These are phyloP conservation scores for Cephalotes varians DNA, from an alignment of 2,888 invertebrate genomes.

Conservation along the genomic window DNA sequence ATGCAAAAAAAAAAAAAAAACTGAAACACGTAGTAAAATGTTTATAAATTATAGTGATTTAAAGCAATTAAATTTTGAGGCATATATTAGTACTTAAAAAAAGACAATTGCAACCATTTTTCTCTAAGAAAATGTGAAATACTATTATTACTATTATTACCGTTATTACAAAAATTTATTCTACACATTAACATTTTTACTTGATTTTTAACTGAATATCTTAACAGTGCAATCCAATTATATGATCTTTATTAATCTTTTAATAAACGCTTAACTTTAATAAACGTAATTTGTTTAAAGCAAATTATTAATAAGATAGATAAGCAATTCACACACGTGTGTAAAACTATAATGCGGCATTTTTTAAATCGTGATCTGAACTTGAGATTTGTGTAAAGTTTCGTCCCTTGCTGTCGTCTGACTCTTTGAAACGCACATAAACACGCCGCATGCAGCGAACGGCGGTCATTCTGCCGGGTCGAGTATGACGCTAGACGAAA, in stretches of 20 bases:
- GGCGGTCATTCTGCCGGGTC: constrained; percentile 63
- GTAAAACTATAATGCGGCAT: neutral
- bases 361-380: constrained; percentile 2
- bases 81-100: too few relatives aligned
- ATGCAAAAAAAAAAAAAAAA: neutral
- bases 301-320: neutral
- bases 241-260: neutral
- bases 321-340: neutral
- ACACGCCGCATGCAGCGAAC: constrained; percentile 64
- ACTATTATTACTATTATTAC: neutral
- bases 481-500: constrained; percentile 83
- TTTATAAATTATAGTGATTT: neutral
- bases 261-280: neutral
- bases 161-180: neutral
- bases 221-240: neutral
- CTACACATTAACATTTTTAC: neutral
- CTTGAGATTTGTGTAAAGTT: constrained; percentile 29
- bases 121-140: neutral
- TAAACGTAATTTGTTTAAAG: neutral
- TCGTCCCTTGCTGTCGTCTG: neutral
- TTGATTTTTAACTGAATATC: neutral
- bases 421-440: constrained; percentile 48
- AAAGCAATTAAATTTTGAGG: neutral
- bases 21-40: neutral
- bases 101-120: neutral